A percentile compares a stretch with the other conserved stretches of the same genome.
Conservation (phyloP, 2,113 vertebrate genomes). For the Promerops cafer region DNA sequence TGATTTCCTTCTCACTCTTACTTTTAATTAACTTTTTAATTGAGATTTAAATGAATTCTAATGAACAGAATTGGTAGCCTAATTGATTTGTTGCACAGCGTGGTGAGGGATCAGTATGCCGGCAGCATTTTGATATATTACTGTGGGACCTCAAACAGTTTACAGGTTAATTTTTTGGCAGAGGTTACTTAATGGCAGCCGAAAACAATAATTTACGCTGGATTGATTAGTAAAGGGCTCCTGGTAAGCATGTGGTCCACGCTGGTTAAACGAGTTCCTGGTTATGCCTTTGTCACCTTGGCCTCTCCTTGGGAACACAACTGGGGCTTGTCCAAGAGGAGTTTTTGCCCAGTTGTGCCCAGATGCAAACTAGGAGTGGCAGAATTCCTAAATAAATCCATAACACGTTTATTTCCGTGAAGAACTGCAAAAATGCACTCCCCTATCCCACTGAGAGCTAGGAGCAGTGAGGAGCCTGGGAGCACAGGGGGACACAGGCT, state of each 20-base stretch:
- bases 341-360: not conserved
- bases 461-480: conserved; percentile 61
- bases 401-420: rapidly evolving
- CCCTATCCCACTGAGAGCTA: conserved; percentile 34
- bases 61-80: conserved; percentile 77
- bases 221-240: not conserved
- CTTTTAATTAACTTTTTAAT: conserved; percentile 81
- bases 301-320: not conserved
- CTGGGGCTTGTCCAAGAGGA: rapidly evolving
- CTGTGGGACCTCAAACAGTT: conserved; percentile 55
- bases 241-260: not conserved
- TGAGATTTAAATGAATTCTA: conserved; percentile 80
- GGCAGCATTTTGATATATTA: conserved; percentile 48
- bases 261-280: not conserved
- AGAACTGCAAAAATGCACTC: not conserved
- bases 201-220: conserved; percentile 37
- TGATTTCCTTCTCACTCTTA: conserved; percentile 74
- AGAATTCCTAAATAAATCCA: conserved; percentile 30
- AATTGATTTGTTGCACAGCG: conserved; percentile 77
- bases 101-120: conserved; percentile 57
- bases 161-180: conserved; percentile 71
- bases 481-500: conserved; percentile 71
- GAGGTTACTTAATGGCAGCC: conserved; percentile 43
- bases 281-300: not conserved
- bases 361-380: not conserved